These are phyloP conservation scores for Julus scanicus DNA, from an alignment of 2,888 invertebrate genomes.

Conservation along the genomic window DNA sequence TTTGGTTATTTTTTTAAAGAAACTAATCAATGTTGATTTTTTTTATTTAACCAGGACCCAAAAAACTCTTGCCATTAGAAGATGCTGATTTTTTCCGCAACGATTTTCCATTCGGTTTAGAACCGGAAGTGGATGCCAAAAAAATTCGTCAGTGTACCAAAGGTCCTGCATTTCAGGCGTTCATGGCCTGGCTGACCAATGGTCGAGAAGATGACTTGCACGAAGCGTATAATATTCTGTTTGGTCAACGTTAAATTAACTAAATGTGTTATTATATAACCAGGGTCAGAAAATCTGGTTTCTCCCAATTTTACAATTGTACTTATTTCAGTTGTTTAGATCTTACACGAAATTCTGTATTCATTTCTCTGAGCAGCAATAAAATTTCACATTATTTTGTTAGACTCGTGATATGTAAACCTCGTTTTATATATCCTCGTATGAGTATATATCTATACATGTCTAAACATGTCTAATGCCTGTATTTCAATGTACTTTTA, in stretches of 20 bases:
- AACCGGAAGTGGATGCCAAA: conserved; percentile 46
- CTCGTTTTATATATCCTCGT: no score
- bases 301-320: no score
- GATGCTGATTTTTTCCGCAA: conserved; percentile 15
- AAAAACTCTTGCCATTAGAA: background rate
- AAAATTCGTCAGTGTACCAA: conserved; percentile 39
- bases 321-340: background rate
- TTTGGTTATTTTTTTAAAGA: no score
- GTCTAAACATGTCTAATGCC: no score
- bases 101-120: conserved; percentile 41
- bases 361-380: background rate
- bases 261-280: background rate
- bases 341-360: background rate
- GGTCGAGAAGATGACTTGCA: conserved; percentile 47
- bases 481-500: background rate
- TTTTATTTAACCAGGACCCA: background rate
- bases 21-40: background rate
- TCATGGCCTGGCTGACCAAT: conserved; percentile 51
- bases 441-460: no score
- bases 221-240: conserved; percentile 46
- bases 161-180: conserved; percentile 29
- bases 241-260: background rate
- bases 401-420: background rate
- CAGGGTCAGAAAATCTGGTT: no score
- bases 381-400: background rate